Evolutionary conservation across 2,797 vertebrate species (phyloP).

Genomic region (Euphonia xanthogaster): DNA sequence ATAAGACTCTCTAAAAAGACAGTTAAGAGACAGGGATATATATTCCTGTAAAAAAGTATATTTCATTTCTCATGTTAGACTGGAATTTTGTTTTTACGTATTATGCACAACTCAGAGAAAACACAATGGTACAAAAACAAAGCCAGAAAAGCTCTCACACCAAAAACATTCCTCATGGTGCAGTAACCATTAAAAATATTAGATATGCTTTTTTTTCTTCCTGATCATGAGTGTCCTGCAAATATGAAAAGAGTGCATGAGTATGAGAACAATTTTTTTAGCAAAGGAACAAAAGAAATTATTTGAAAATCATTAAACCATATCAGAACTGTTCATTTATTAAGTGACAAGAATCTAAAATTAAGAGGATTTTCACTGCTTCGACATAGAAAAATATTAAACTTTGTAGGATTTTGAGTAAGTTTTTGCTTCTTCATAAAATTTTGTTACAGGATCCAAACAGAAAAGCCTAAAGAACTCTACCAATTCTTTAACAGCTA

Average conservation of each 20-base stretch:
- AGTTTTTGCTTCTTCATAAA: neutral
- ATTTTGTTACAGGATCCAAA: neutral
- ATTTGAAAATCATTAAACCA: neutral
- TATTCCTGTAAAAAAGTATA: neutral
- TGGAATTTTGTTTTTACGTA: neutral
- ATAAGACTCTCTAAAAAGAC: neutral
- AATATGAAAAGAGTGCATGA: neutral
- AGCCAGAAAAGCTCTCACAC: neutral
- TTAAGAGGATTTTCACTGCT: neutral
- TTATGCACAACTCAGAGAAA: neutral
- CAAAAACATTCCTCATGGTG: neutral
- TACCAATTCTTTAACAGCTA: neutral
- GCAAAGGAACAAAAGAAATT: neutral
- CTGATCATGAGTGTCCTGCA: neutral
- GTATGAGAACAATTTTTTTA: neutral
- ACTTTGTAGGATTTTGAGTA: neutral
- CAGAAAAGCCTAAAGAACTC: neutral
- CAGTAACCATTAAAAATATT: neutral
- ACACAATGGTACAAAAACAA: neutral
- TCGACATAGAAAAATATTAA: neutral
- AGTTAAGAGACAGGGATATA: constrained; percentile 13
- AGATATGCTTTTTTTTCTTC: neutral
- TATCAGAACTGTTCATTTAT: neutral
- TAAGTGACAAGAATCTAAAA: neutral
- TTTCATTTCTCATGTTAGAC: neutral